Conservation (phyloP, 1,140 invertebrate species). For the Limonius californicus region DNA sequence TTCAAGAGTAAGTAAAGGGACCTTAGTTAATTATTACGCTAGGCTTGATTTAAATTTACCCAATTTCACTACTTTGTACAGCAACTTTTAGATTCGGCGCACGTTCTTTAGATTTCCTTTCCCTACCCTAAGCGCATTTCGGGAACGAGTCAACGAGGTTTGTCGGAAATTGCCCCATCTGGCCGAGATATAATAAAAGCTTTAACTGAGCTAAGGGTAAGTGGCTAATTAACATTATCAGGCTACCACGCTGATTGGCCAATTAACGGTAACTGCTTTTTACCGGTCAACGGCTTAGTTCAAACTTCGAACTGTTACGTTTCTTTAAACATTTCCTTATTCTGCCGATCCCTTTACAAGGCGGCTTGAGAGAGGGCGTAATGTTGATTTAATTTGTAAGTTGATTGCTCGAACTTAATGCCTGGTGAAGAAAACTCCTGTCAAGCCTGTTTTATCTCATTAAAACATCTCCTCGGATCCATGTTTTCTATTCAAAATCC, state of each 20-base stretch:
- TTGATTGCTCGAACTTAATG: background rate
- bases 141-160: conserved; percentile 4
- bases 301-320: conserved; percentile 3
- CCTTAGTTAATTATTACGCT: background rate
- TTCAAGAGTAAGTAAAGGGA: background rate
- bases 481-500: no score
- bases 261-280: conserved; percentile 20
- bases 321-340: conserved; percentile 1
- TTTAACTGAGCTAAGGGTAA: conserved; percentile 22
- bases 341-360: background rate
- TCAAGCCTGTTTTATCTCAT: no score
- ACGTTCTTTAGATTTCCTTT: conserved; percentile 7
- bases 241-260: conserved; percentile 20
- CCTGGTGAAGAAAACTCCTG: background rate
- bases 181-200: conserved; percentile 25
- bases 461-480: no score
- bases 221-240: conserved; percentile 25
- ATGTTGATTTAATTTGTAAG: background rate
- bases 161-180: conserved; percentile 25
- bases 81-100: background rate
- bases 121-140: background rate
- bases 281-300: conserved; percentile 1
- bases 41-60: conserved; percentile 7
- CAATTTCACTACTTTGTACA: background rate
- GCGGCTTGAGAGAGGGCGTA: background rate